Percentiles rank a stretch among this genome's conserved stretches.
These are phyloP conservation scores for Momotus momota DNA, from an alignment of 2,797 vertebrate species.

Conservation along the genomic window DNA sequence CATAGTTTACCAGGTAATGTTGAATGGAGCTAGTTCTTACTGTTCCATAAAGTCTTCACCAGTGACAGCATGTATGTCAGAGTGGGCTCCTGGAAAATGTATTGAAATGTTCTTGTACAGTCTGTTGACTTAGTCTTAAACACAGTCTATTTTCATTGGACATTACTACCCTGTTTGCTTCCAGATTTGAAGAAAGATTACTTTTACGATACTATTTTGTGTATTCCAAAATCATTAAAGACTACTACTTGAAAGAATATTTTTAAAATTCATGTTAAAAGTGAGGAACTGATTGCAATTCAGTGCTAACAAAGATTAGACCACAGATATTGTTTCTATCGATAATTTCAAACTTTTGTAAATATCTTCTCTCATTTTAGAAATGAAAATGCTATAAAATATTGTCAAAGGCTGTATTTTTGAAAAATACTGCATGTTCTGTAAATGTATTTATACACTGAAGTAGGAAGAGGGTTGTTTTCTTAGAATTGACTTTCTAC, in stretches of 20 bases:
- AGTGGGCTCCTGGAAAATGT: not conserved
- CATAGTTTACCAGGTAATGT: not conserved
- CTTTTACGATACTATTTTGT: not conserved
- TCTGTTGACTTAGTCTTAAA: not conserved
- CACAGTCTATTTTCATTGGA: not conserved
- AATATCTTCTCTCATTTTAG: not conserved
- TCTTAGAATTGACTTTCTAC: not conserved
- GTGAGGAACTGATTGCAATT: not conserved
- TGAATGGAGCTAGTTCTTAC: not conserved
- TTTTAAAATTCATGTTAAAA: not conserved
- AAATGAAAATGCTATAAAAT: not conserved
- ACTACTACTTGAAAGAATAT: not conserved
- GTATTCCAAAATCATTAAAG: not conserved
- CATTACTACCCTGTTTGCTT: not conserved
- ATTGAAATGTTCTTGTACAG: not conserved
- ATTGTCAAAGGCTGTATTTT: not conserved
- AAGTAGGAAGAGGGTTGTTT: not conserved
- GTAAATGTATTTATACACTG: not conserved
- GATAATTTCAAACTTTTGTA: not conserved
- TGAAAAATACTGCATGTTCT: not conserved
- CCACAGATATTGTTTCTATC: not conserved
- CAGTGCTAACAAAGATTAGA: not conserved
- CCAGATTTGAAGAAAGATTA: not conserved
- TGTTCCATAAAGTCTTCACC: not conserved
- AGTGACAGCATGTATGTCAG: not conserved